These are phyloP conservation scores for Candoia aspera DNA, from an alignment of 2,113 vertebrate genomes.

Conservation along the genomic window DNA sequence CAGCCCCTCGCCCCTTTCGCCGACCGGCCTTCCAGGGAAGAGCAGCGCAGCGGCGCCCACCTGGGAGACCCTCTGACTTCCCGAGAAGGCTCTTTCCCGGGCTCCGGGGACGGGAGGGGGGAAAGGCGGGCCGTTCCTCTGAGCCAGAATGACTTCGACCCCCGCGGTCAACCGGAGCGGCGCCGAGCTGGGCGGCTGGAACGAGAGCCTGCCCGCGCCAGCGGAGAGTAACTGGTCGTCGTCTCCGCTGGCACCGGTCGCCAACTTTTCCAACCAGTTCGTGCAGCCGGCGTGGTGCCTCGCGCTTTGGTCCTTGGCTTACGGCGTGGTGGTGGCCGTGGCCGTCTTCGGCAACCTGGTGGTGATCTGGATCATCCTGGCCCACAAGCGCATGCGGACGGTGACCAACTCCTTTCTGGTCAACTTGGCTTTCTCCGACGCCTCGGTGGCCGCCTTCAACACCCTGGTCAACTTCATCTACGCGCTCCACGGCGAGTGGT, in stretches of 20 bases:
- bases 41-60: background rate
- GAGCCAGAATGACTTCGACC: slow-evolving; percentile 57
- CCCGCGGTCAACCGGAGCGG: slow-evolving; percentile 46
- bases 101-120: background rate
- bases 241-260: slow-evolving; percentile 29
- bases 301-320: slow-evolving; percentile 92
- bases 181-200: slow-evolving; percentile 32
- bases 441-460: slow-evolving; percentile 95
- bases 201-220: slow-evolving; percentile 37
- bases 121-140: background rate
- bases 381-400: slow-evolving; percentile 95
- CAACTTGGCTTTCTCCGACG: slow-evolving; percentile 94
- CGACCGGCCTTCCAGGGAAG: slow-evolving; percentile 20
- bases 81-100: background rate
- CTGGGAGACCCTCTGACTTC: background rate
- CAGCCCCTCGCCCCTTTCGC: slow-evolving; percentile 32
- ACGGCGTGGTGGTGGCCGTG: slow-evolving; percentile 87
- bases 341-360: slow-evolving; percentile 93
- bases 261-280: slow-evolving; percentile 88
- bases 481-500: slow-evolving; percentile 91
- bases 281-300: slow-evolving; percentile 93
- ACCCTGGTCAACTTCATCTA: slow-evolving; percentile 95
- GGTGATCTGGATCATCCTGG: slow-evolving; percentile 97
- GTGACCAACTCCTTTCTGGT: slow-evolving; percentile 96
- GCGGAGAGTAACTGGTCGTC: slow-evolving; percentile 56